Conservation (phyloP, 2,797 vertebrate species). For the Anguilla pacifica region DNA sequence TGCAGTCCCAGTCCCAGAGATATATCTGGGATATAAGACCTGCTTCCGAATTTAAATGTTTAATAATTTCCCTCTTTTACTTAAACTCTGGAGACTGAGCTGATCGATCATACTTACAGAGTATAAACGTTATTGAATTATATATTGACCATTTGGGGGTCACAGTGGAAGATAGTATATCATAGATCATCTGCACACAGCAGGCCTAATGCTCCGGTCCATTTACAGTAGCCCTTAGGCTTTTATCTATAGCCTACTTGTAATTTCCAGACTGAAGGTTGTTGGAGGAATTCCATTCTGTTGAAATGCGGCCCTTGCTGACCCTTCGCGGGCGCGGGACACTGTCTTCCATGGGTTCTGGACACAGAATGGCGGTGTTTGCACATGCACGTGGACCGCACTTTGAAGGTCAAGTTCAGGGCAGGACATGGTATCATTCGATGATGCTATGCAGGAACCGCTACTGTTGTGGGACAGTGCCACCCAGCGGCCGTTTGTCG, state of each 20-base stretch:
- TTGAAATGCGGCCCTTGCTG: background rate
- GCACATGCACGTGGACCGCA: background rate
- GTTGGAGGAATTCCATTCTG: background rate
- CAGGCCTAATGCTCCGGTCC: background rate
- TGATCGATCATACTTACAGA: background rate
- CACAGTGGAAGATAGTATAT: background rate
- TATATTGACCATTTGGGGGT: background rate
- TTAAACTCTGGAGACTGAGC: background rate
- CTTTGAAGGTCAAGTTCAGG: conserved; percentile 11
- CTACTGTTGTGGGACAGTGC: background rate
- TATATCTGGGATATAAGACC: background rate
- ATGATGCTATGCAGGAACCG: background rate
- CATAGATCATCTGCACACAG: background rate
- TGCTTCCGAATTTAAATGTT: background rate
- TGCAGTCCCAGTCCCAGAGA: background rate
- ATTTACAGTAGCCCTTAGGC: background rate
- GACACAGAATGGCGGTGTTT: background rate
- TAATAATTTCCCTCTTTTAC: background rate
- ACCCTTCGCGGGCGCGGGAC: background rate
- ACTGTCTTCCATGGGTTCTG: background rate
- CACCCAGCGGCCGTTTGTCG: background rate
- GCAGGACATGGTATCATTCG: background rate
- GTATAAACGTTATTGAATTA: background rate
- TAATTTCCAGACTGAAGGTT: background rate
- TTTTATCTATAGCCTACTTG: background rate